Base-by-base conservation (phyloP, 2,797 vertebrate species). In the Remorina albescens region DNA sequence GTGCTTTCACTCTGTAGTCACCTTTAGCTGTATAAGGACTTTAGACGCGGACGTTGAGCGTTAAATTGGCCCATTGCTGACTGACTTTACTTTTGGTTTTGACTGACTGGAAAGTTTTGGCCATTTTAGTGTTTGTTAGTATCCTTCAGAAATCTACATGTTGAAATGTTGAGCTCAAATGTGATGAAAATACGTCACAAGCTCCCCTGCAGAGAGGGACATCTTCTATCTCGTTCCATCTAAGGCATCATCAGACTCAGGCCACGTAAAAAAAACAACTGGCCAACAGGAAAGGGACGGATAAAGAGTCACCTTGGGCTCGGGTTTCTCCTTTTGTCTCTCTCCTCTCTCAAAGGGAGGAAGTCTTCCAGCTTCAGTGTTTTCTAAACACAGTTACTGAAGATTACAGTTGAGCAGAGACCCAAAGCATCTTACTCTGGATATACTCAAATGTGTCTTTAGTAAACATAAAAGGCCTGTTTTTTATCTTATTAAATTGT, bases 301-400 rank as follows among this genome's bases (percentile, higher is more conserved):
- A 88, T 89, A 80, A 86, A 89, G 76, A 86, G 74, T 65, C 5
- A 54, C 76, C 78, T 44, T 49, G 76, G 78, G 74, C 72, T 91
- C 88, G 69, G 70, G 80, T 87, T 90, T 91, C 89, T 87, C 61
- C 80, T 84, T 90, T 90, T 92, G 85, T 91, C 81, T 77, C 63
- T 76, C 26, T 83, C 74, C 78, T 71, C 79, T 89, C 83, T 76
- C 55, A 88, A 84, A 78, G 71, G 65, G 81, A 91, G 88, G 90
- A 93, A 91, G 87, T 90, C 76, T 86, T 88, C 66, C 83, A 70
- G 76, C 84, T 88, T 23, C 49, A 90, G 86, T 89, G 90, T 91
- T 94, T 92, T 91, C 87, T 90, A 94, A 95, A 94, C 92, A 93
- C 91, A 93, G 88, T 94, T 93, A 92, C 71, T 82, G 73, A 65